Conservation (phyloP, 2,888 invertebrate species). For the Perithous albicinctus region DNA sequence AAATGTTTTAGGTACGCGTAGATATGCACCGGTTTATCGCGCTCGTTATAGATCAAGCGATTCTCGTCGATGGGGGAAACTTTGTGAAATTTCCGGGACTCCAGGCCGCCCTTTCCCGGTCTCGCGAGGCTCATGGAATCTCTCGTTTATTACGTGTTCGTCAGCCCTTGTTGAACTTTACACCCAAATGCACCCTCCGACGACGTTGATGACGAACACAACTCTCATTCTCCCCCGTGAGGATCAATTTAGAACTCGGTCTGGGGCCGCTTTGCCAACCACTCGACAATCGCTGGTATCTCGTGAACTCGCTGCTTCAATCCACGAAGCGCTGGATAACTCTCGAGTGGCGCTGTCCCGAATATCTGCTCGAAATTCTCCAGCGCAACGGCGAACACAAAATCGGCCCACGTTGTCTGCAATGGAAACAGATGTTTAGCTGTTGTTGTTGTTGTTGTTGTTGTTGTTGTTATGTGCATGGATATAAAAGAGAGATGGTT, state of each 20-base stretch:
- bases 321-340: slow-evolving; percentile 86
- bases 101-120: not conserved
- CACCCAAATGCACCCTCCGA: slow-evolving; percentile 2
- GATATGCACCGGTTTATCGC: slow-evolving; percentile 68
- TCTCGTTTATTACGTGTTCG: slow-evolving; percentile 10
- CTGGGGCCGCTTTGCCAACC: slow-evolving; percentile 86
- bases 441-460: too few relatives aligned
- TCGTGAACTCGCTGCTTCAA: slow-evolving; percentile 86
- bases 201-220: slow-evolving; percentile 50
- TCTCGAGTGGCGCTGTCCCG: slow-evolving; percentile 85
- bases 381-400: slow-evolving; percentile 86
- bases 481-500: too few relatives aligned
- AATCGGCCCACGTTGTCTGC: slow-evolving; percentile 88
- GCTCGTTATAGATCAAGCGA: slow-evolving; percentile 36
- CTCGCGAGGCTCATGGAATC: too few relatives aligned
- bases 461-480: too few relatives aligned
- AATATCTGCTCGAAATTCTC: slow-evolving; percentile 86
- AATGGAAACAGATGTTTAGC: too few relatives aligned
- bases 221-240: slow-evolving; percentile 29
- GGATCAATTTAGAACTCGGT: slow-evolving; percentile 85
- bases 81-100: slow-evolving; percentile 10
- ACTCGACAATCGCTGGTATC: slow-evolving; percentile 86
- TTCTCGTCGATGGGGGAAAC: slow-evolving; percentile 38
- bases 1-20: slow-evolving; percentile 67
- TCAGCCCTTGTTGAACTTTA: slow-evolving; percentile 12